A percentile compares a stretch with the other conserved stretches of the same genome.
These are phyloP conservation scores for Porites australiensis DNA, from an alignment of 64 coral and sea anemone genomes.

Conservation along the genomic window DNA sequence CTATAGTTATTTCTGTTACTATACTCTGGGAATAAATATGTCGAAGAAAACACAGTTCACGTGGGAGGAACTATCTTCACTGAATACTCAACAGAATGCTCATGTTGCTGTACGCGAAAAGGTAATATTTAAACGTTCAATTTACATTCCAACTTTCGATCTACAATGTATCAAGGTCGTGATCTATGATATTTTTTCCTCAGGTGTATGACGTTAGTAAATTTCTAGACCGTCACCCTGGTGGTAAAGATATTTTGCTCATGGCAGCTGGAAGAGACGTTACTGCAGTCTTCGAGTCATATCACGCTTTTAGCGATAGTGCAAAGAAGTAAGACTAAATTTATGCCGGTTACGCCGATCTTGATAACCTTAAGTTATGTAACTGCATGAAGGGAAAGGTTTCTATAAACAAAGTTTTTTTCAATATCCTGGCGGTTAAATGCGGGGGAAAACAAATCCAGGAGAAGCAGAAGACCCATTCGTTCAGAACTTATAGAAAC, in stretches of 20 bases:
- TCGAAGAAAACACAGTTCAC: slow-evolving; percentile 72
- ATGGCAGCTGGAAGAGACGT: slow-evolving; percentile 87
- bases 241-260: slow-evolving; percentile 80
- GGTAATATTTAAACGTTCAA: slow-evolving; percentile 12
- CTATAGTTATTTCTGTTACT: no score
- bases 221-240: slow-evolving; percentile 81
- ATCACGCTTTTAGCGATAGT: slow-evolving; percentile 80
- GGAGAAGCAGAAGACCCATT: no score
- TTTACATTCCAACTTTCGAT: background rate
- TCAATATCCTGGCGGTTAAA: no score
- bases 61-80: slow-evolving; percentile 66
- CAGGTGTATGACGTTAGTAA: slow-evolving; percentile 87
- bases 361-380: background rate
- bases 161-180: background rate
- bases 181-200: background rate
- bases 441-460: no score
- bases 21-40: background rate
- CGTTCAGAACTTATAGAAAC: no score
- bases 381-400: no score
- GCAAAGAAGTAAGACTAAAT: slow-evolving; percentile 62
- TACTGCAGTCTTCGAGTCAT: slow-evolving; percentile 77
- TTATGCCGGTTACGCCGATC: background rate
- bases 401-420: no score
- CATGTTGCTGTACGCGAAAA: slow-evolving; percentile 81
- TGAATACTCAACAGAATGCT: slow-evolving; percentile 73